Evolutionary conservation across 2,888 invertebrate genomes (phyloP).

Genomic region (Schizotus pectinicornis): DNA sequence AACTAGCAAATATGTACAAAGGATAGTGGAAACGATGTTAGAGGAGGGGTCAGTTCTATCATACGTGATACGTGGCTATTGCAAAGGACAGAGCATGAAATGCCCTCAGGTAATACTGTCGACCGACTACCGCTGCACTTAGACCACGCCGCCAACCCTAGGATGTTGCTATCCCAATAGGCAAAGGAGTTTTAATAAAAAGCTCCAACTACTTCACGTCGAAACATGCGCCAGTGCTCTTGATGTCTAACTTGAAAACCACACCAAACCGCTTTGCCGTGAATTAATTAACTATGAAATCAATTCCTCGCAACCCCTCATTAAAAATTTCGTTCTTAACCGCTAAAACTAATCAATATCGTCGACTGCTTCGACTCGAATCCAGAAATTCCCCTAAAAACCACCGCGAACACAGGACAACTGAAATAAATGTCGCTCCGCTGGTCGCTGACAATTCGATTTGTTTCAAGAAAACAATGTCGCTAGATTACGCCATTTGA

Average conservation of each 20-base stretch:
- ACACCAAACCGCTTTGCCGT: neutral
- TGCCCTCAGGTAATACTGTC: slow-evolving; percentile 13
- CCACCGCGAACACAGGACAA: too few relatives aligned
- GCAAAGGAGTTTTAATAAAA: neutral
- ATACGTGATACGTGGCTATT: slow-evolving; percentile 12
- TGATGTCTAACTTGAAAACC: too few relatives aligned
- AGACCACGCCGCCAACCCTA: slow-evolving; percentile 19
- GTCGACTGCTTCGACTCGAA: too few relatives aligned
- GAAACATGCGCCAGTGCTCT: neutral
- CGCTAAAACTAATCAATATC: neutral
- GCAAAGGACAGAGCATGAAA: slow-evolving; percentile 18
- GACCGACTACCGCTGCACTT: slow-evolving; percentile 16
- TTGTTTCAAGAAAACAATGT: too few relatives aligned
- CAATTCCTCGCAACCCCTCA: slow-evolving; percentile 14
- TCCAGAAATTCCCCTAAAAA: too few relatives aligned
- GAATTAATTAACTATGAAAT: slow-evolving; percentile 17
- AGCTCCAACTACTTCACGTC: neutral
- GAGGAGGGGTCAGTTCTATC: slow-evolving; percentile 15
- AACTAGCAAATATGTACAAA: slow-evolving; percentile 29
- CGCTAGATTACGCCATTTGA: too few relatives aligned
- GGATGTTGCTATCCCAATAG: slow-evolving; percentile 9
- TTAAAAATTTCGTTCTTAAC: slow-evolving; percentile 15
- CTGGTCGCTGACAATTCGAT: too few relatives aligned
- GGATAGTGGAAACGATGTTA: slow-evolving; percentile 17
- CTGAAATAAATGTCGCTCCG: too few relatives aligned